phyloP scores from a whole-genome alignment of 1,140 invertebrate genomes.

The Drosophila murphyi region DNA sequence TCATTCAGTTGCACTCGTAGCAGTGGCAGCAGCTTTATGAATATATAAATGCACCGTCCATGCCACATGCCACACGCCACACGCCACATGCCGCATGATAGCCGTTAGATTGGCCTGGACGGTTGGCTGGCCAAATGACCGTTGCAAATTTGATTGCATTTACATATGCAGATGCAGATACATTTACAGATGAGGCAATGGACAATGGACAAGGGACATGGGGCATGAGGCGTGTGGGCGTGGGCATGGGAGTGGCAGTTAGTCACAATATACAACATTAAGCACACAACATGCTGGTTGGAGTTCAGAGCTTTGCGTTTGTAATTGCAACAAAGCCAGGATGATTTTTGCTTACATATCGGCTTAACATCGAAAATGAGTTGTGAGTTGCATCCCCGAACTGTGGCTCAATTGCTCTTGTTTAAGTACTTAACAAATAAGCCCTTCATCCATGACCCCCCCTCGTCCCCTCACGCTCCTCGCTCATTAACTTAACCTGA shows the following conservation, averaged over 20 bases:
- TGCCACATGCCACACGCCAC: constrained; percentile 27
- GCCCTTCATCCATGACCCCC: constrained; percentile 15
- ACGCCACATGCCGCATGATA: constrained; percentile 51
- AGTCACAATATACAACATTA: not conserved
- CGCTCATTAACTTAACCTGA: no score
- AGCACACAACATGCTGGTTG: not conserved
- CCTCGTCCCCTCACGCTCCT: not conserved
- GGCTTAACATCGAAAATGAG: constrained; percentile 42
- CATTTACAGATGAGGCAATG: constrained; percentile 28
- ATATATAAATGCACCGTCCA: constrained; percentile 63
- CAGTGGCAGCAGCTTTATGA: constrained; percentile 58
- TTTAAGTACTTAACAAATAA: constrained; percentile 40
- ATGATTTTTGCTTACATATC: constrained; percentile 56
- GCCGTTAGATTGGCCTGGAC: constrained; percentile 73
- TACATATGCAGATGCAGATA: constrained; percentile 69
- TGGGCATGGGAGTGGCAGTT: not conserved
- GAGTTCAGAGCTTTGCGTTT: constrained; percentile 23
- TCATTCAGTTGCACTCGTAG: constrained; percentile 70
- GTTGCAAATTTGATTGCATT: constrained; percentile 80
- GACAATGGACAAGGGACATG: no score
- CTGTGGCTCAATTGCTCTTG: constrained; percentile 32
- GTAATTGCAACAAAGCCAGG: constrained; percentile 54
- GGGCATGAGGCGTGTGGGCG: not conserved
- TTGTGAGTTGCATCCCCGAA: constrained; percentile 7
- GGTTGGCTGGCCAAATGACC: constrained; percentile 73